Evolutionary conservation across 2,888 invertebrate genomes (phyloP), one percentile per base, ranked within the genome.

Genomic region (Mantis religiosa): DNA sequence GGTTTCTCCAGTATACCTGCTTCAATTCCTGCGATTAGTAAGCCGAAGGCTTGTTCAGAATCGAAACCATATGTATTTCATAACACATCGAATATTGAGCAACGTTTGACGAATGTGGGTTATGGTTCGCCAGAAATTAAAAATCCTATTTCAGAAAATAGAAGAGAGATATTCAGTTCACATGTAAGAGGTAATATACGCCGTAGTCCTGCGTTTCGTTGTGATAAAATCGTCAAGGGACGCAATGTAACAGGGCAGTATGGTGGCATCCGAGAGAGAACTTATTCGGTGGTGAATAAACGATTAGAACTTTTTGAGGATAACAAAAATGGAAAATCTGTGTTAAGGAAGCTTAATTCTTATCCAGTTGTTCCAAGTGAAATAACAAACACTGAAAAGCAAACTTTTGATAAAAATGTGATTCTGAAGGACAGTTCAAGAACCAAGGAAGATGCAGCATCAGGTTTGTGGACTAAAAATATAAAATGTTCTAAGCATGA

Each of bases 141-240:
- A 30, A n/a, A 81, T n/a, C 34, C 25, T 27, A 7, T 20, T 20
- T 20, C 34, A 30, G 34, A 27, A n/a, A 41, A 15, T 12, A 82
- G 81, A 14, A 81, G 82, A 41, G 34, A 87, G 20, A 12, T 82
- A 15, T 87, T 28, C 34, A 82, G 28, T 83, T 41, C 87, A 54
- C 41, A 34, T 54, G 82, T 85, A 15, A 87, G 87, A 41, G 89
- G 89, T 28, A 88, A 88, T 30, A 90, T 90, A 47, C 87, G 89
- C 91, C 92, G 95, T 87, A 94, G 94, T 47, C 95, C 95, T 15
- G 95, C 95, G 2, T 95, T 95, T 91, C 92, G 95, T 83, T 92
- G 94, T 89, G 94, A 90, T 71, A 90, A 88, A 85, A 89, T 85
- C 81, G 89, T 87, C 30, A 90, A 88, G 47, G 87, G 85, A 9